Evolutionary conservation across 2,113 vertebrate species (phyloP), one percentile per base, ranked within the genome.

Genomic region (Ciconia stormi): DNA sequence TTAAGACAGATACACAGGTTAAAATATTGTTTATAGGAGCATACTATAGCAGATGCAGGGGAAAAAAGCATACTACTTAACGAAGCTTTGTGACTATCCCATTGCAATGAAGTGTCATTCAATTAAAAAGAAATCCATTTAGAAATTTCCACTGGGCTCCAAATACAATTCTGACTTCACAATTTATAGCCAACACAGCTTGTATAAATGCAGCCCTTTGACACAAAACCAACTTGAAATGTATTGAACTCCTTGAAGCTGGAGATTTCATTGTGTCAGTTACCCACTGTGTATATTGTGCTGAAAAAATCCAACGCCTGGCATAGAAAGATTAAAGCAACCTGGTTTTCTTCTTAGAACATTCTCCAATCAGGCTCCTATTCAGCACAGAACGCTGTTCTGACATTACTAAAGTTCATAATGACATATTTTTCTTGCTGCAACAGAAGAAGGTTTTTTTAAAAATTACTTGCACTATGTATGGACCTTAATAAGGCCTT

Each of bases 201-300:
- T 97, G 73, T 97, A 71, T 95, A 93, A 97, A 95, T 93, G 89
- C 91, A 96, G 73, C 49, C 73, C n/a, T 97, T 95, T 97, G 97
- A 97, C 93, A 97, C 66, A 77, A 90, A 97, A 96, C 14, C 55
- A 44, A 96, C 94, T 94, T 92, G 87, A 96, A 98, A 97, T 92
- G 65, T 96, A 95, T 96, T 94, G 93, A 97, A 90, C 36, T 73
- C 36, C 58, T 96, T 88, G 92, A 96, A 97, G 94, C 89, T 95
- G 89, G 80, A 83, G 92, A 82, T 83, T 96, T 96, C 89, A 82
- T 97, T 93, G 87, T 96, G 94, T 95, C 93, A 85, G 82, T 91
- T 92, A 90, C 86, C 81, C 19, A 12, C 56, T 76, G 91, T 55
- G 74, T 77, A 83, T 81, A 94, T 96, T 29, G 91, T 93, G 50